A percentile compares a stretch with the other conserved stretches of the same genome.
phyloP scores from a whole-genome alignment of 2,113 vertebrate species.

The Pagrus major region DNA sequence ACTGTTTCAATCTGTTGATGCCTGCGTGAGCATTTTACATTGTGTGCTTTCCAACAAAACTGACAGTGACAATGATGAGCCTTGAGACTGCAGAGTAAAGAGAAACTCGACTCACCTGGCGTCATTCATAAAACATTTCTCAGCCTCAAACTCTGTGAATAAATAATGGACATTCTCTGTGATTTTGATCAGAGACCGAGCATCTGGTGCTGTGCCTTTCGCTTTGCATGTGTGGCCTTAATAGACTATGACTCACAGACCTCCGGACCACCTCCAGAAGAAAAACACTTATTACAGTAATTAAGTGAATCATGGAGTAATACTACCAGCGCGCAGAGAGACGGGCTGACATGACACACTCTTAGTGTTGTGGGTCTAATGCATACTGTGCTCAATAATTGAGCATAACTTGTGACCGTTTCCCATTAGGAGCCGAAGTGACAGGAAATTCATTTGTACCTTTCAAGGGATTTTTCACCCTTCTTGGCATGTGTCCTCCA shows the following conservation, averaged over 20 bases:
- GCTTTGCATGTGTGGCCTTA: slow-evolving; percentile 66
- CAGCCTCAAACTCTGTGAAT: slow-evolving; percentile 42
- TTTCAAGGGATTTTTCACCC: slow-evolving; percentile 43
- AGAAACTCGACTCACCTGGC: background rate
- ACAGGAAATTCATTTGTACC: slow-evolving; percentile 58
- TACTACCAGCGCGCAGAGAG: slow-evolving; percentile 38
- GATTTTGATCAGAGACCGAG: slow-evolving; percentile 58
- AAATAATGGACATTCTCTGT: slow-evolving; percentile 43
- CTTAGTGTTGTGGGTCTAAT: slow-evolving; percentile 31
- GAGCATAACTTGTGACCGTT: slow-evolving; percentile 41
- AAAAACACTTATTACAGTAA: slow-evolving; percentile 81
- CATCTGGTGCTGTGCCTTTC: slow-evolving; percentile 61
- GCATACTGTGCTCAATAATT: slow-evolving; percentile 39
- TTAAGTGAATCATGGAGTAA: slow-evolving; percentile 75
- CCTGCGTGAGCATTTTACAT: slow-evolving; percentile 1
- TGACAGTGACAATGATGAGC: slow-evolving; percentile 7
- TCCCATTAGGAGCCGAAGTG: slow-evolving; percentile 40
- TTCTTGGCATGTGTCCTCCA: slow-evolving; percentile 46
- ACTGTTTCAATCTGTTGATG: slow-evolving; percentile 24
- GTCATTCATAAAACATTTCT: slow-evolving; percentile 61
- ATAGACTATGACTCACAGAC: slow-evolving; percentile 73
- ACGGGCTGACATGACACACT: slow-evolving; percentile 19
- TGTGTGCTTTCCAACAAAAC: slow-evolving; percentile 12
- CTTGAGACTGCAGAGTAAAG: slow-evolving; percentile 31
- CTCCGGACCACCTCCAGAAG: slow-evolving; percentile 72